A percentile compares a stretch with the other conserved stretches of the same genome.
phyloP scores from a whole-genome alignment of 2,888 invertebrate genomes.

The Teleiodes luculella region DNA sequence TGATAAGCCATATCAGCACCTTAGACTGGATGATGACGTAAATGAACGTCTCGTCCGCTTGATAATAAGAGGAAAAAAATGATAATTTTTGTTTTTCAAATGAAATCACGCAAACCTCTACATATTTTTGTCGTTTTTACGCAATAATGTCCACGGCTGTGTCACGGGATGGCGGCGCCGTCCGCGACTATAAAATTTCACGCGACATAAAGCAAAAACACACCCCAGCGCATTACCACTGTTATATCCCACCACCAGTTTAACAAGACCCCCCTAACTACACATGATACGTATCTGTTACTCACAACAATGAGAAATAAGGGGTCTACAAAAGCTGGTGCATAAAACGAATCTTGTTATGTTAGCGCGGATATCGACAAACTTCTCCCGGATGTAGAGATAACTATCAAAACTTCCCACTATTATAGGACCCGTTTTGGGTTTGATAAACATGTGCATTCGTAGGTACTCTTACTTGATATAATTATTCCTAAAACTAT shows the following conservation, averaged over 20 bases:
- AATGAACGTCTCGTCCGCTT: too few relatives aligned
- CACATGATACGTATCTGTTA: slow-evolving; percentile 22
- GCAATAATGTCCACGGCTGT: slow-evolving; percentile 15
- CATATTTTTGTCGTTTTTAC: slow-evolving; percentile 21
- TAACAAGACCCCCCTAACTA: slow-evolving; percentile 38
- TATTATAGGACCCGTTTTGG: slow-evolving; percentile 48
- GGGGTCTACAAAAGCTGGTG: slow-evolving; percentile 41
- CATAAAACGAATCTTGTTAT: slow-evolving; percentile 66
- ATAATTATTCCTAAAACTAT: too few relatives aligned
- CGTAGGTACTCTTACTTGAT: neutral
- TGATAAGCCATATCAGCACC: too few relatives aligned
- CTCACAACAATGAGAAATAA: slow-evolving; percentile 19
- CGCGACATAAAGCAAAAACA: slow-evolving; percentile 78
- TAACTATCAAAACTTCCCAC: slow-evolving; percentile 64
- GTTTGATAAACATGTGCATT: slow-evolving; percentile 24
- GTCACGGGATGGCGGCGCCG: slow-evolving; percentile 35
- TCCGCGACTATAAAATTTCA: slow-evolving; percentile 74
- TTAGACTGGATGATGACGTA: too few relatives aligned
- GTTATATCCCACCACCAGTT: slow-evolving; percentile 51
- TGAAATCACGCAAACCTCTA: slow-evolving; percentile 4
- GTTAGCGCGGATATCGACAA: slow-evolving; percentile 62
- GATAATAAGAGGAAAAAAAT: too few relatives aligned
- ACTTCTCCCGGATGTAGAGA: slow-evolving; percentile 60
- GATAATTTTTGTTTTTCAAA: neutral
- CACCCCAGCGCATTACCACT: slow-evolving; percentile 69